Evolutionary conservation across 2,113 vertebrate species (phyloP), one percentile per base, ranked within the genome.

Genomic region (Oryzias celebensis): DNA sequence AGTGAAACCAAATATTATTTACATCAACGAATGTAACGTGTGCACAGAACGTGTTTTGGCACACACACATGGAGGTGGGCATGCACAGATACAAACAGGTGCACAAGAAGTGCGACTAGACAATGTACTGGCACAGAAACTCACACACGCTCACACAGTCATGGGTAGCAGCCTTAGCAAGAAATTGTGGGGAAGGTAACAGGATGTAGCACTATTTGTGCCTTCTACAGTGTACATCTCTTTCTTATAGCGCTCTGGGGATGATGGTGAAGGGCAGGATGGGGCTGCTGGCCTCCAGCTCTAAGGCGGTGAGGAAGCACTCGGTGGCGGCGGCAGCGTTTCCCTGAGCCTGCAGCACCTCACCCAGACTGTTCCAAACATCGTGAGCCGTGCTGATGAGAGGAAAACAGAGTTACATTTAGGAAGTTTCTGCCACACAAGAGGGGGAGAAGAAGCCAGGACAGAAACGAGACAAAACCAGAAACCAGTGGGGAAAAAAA

Each of bases 251-350:
- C 0, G 93, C 89, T 12, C 97, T 86, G 46, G 97, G 97, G 51
- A 99, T 97, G 86, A 98, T 95, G 84, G 96, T 98, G 71, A 99
- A 99, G 65, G 97, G 97, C 78, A 99, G 92, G 0, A 98, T 92
- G 0, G 97, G 97, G 84, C 96, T 96, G 92, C 95, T 98, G 75
- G 97, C 97, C 89, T 99, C 97, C 61, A 99, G 94, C 90, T 99
- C 97, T 91, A 99, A 78, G 0, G 97, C 97, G 0, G 95, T 97
- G 68, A 99, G 93, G 87, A 98, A 98, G 87, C 97, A 99, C 88
- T 99, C 97, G 0, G 95, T 98, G 0, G 97, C 97, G 0, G 96
- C 97, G 0, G 93, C 91, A 0, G 94, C 91, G 20, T 97, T 96
- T 81, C 97, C 97, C 90, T 99, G 97, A 45, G 95, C 95, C 87